Conservation (phyloP, 2,113 vertebrate genomes). For the Ornithorhynchus anatinus region DNA sequence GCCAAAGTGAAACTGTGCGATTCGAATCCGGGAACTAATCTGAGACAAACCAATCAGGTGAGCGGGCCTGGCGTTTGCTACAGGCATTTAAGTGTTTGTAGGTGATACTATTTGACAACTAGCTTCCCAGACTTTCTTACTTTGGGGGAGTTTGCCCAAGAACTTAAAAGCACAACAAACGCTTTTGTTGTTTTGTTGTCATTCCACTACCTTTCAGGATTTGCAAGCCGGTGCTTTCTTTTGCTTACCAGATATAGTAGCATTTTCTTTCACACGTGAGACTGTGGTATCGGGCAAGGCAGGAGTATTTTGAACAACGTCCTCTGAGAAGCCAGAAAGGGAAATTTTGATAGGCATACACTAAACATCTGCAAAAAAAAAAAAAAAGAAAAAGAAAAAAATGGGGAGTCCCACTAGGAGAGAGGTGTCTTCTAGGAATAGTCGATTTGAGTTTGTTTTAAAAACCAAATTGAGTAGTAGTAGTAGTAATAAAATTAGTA, state of each 20-base stretch:
- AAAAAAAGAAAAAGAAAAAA: background rate
- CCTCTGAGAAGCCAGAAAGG: rapidly evolving
- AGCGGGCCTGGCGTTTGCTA: conserved; percentile 10
- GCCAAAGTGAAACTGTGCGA: conserved; percentile 22
- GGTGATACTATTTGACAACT: conserved; percentile 24
- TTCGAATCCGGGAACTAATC: conserved; percentile 37
- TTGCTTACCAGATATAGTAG: background rate
- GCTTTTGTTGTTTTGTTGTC: too few relatives aligned
- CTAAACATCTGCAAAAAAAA: rapidly evolving
- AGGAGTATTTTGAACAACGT: rapidly evolving
- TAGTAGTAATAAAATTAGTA: too few relatives aligned
- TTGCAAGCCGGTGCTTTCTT: background rate
- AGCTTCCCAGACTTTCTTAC: conserved; percentile 26
- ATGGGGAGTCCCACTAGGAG: background rate
- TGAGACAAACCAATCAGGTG: conserved; percentile 38
- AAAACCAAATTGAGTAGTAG: too few relatives aligned
- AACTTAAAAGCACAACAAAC: too few relatives aligned
- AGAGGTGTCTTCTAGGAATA: background rate
- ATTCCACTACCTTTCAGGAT: too few relatives aligned
- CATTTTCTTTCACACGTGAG: background rate
- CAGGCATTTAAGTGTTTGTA: conserved; percentile 10
- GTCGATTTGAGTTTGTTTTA: too few relatives aligned
- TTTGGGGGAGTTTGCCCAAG: background rate
- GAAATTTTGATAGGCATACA: background rate
- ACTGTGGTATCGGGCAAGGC: background rate